Evolutionary conservation across 1,140 invertebrate species (phyloP).

Genomic region (Batillaria attramentaria): DNA sequence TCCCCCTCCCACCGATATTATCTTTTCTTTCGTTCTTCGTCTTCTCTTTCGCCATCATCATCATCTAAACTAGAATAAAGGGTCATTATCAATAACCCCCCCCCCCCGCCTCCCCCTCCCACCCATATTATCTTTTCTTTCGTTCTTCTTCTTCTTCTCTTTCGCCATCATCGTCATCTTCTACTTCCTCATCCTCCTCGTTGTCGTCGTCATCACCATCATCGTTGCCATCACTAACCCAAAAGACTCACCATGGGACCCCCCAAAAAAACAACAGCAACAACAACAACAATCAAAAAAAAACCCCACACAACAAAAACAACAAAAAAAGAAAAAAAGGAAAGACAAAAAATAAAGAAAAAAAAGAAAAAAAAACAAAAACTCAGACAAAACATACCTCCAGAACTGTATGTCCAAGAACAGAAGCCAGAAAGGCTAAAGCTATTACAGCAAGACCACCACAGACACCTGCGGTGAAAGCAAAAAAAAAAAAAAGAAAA

Average conservation of each 20-base stretch:
- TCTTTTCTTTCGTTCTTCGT: too few relatives aligned
- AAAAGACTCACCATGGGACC: neutral
- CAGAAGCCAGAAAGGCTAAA: constrained; percentile 56
- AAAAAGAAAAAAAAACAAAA: too few relatives aligned
- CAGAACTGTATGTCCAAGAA: constrained; percentile 51
- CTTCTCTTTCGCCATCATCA: too few relatives aligned
- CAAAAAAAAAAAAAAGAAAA: neutral
- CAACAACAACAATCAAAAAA: too few relatives aligned
- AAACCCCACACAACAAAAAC: too few relatives aligned
- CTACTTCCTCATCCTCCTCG: neutral
- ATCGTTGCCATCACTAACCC: neutral
- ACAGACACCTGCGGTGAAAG: constrained; percentile 37
- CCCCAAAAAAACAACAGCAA: too few relatives aligned
- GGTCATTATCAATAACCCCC: neutral
- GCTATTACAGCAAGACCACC: constrained; percentile 57
- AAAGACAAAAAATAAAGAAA: too few relatives aligned
- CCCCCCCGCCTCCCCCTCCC: neutral
- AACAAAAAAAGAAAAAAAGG: too few relatives aligned
- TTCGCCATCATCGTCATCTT: neutral
- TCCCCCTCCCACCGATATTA: too few relatives aligned
- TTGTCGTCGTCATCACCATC: neutral
- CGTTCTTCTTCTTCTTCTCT: neutral
- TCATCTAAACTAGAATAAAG: neutral
- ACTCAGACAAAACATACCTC: constrained; percentile 44
- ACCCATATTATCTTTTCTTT: too few relatives aligned